These are phyloP conservation scores for Oncorhynchus keta DNA, from an alignment of 2,113 vertebrate species.

Conservation along the genomic window DNA sequence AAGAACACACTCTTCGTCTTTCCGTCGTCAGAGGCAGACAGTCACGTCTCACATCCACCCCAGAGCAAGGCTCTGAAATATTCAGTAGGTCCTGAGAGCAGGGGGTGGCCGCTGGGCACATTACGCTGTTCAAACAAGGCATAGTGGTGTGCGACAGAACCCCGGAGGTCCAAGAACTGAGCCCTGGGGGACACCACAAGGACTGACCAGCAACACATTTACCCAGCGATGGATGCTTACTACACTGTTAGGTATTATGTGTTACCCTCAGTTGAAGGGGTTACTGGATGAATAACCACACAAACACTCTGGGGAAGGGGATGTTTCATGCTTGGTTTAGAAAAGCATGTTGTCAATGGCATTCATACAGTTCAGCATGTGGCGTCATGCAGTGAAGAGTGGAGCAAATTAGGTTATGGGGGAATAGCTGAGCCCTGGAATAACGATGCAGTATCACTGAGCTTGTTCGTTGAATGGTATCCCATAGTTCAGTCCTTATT, in stretches of 20 bases:
- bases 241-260: background rate
- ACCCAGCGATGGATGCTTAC: constrained; percentile 2
- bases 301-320: constrained; percentile 13
- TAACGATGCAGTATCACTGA: constrained; percentile 65
- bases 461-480: constrained; percentile 3
- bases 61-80: constrained; percentile 47
- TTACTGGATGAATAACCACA: constrained; percentile 15
- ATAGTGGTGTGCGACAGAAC: constrained; percentile 18
- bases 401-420: constrained; percentile 31
- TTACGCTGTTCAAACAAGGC: constrained; percentile 41
- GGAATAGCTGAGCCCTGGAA: constrained; percentile 42
- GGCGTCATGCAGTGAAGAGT: constrained; percentile 57
- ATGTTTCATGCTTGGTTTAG: constrained; percentile 49
- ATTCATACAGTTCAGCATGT: constrained; percentile 55
- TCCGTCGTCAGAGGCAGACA: background rate
- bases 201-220: constrained; percentile 7
- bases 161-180: constrained; percentile 1
- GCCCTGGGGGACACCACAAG: constrained; percentile 2
- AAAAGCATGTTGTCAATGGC: constrained; percentile 33
- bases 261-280: background rate
- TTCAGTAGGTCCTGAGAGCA: constrained; percentile 28
- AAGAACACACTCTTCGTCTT: constrained; percentile 40
- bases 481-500: background rate
- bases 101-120: constrained; percentile 2
- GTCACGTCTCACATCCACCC: constrained; percentile 29